These are phyloP conservation scores for Salpingus planirostris DNA, from an alignment of 2,888 invertebrate genomes.

Conservation along the genomic window DNA sequence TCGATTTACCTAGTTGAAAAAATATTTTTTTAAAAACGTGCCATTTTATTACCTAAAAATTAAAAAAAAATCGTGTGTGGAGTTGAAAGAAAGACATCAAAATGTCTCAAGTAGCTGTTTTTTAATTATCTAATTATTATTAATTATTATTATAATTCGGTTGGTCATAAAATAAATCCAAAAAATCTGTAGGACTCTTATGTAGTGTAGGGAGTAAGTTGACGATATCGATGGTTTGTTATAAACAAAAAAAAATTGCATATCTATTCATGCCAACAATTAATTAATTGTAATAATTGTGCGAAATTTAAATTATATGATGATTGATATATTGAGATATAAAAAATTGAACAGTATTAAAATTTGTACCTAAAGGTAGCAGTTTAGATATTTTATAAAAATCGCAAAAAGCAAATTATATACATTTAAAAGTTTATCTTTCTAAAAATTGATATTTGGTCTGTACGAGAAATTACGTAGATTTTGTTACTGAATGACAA, in stretches of 20 bases:
- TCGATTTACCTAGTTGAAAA: conserved; percentile 24
- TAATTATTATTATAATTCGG: no score
- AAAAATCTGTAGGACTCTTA: not conserved
- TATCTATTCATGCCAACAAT: conserved; percentile 40
- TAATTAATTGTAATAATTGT: conserved; percentile 30
- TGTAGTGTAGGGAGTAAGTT: conserved; percentile 21
- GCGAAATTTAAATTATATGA: conserved; percentile 19
- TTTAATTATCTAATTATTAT: no score
- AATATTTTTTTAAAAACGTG: conserved; percentile 32
- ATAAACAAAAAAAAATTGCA: conserved; percentile 30
- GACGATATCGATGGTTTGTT: conserved; percentile 26
- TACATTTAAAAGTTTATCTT: conserved; percentile 39
- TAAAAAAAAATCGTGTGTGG: conserved; percentile 17
- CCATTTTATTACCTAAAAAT: no score
- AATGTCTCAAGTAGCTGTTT: no score
- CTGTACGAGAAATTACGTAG: conserved; percentile 34
- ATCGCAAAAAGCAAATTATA: no score
- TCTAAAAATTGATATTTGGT: conserved; percentile 37
- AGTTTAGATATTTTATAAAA: conserved; percentile 42
- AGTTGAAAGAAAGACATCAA: conserved; percentile 14
- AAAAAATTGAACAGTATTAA: conserved; percentile 41
- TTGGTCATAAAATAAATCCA: no score
- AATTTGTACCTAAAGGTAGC: conserved; percentile 43
- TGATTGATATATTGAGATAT: conserved; percentile 30
- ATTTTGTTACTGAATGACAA: conserved; percentile 37